A percentile compares a stretch with the other conserved stretches of the same genome.
phyloP scores from a whole-genome alignment of 2,113 vertebrate species.

The Empidonax traillii region DNA sequence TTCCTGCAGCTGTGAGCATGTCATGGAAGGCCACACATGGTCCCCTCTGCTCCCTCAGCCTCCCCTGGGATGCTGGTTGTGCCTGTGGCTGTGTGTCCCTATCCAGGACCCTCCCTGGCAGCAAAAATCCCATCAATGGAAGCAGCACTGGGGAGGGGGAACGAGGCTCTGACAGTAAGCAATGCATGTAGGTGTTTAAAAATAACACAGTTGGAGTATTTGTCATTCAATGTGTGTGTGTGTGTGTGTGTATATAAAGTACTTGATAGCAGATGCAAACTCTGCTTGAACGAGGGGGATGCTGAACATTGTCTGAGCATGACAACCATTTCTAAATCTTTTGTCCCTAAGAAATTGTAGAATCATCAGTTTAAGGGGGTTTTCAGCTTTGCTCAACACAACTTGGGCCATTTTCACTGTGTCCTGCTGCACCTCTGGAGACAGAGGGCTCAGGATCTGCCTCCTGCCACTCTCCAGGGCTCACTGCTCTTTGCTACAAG shows the following conservation, averaged over 20 bases:
- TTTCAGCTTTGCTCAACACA: background rate
- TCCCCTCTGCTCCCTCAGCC: background rate
- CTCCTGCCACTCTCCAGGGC: background rate
- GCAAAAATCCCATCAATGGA: background rate
- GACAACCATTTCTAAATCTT: background rate
- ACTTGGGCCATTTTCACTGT: background rate
- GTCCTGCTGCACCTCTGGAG: background rate
- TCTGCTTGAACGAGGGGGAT: background rate
- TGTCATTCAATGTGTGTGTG: background rate
- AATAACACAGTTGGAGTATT: background rate
- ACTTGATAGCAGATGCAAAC: background rate
- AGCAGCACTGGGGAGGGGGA: background rate
- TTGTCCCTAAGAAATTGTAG: background rate
- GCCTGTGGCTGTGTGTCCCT: background rate
- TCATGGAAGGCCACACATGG: background rate
- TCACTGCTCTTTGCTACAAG: background rate
- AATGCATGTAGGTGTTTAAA: background rate
- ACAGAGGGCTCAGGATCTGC: background rate
- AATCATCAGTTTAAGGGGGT: background rate
- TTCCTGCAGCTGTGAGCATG: background rate
- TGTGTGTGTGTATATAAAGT: fast-evolving
- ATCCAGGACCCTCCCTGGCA: background rate
- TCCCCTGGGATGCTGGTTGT: background rate
- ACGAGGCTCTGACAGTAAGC: background rate
- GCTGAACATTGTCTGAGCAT: background rate